These are phyloP conservation scores for Brachionus rotundiformis DNA, from an alignment of 1,140 invertebrate species.

Conservation along the genomic window DNA sequence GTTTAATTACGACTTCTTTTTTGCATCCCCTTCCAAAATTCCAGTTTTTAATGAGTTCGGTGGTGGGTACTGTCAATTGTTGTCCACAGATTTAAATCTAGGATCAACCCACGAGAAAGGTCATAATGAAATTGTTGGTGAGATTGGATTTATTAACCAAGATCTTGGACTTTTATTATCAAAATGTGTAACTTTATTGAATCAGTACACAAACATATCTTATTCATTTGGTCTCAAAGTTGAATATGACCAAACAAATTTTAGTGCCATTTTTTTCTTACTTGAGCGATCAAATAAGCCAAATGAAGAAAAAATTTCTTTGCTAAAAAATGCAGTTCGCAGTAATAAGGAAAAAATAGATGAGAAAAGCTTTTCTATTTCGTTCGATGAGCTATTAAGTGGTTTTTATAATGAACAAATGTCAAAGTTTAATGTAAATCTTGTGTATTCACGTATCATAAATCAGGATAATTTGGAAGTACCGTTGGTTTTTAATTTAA, in stretches of 20 bases:
- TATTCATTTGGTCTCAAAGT: conserved; percentile 7
- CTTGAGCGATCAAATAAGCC: background rate
- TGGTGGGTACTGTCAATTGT: conserved; percentile 1
- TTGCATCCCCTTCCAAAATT: conserved; percentile 19
- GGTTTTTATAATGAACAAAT: background rate
- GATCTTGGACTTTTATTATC: background rate
- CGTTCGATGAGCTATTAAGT: background rate
- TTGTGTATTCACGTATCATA: background rate
- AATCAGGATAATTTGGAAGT: conserved; percentile 12
- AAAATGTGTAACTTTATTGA: background rate
- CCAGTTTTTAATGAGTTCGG: background rate
- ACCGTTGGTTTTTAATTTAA: conserved; percentile 8
- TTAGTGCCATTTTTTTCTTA: conserved; percentile 9
- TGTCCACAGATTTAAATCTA: background rate
- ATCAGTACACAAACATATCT: background rate
- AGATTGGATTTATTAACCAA: background rate
- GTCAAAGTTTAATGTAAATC: background rate
- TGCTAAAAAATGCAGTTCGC: background rate
- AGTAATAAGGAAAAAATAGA: background rate
- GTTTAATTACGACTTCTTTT: conserved; percentile 29
- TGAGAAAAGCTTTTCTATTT: background rate
- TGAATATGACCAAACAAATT: background rate
- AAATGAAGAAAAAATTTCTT: background rate
- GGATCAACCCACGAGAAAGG: background rate
- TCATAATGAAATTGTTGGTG: conserved; percentile 8